A percentile compares a stretch with the other conserved stretches of the same genome.
Evolutionary conservation across 1,140 invertebrate species (phyloP).

Genomic region (Coboldia fuscipes): DNA sequence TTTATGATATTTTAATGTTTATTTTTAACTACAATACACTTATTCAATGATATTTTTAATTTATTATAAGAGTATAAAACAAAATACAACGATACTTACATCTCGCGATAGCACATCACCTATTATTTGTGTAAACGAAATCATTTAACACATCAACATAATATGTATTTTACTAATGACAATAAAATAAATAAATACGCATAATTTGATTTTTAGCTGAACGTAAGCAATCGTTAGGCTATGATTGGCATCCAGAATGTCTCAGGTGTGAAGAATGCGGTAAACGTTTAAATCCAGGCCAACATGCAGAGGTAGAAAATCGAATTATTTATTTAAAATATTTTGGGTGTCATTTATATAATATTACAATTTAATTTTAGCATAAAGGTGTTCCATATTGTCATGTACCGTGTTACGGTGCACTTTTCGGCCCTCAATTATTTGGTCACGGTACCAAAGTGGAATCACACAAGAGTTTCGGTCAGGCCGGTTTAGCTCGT

Average conservation of each 20-base stretch:
- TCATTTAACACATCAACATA: no score
- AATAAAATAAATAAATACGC: no score
- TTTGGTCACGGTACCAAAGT: constrained; percentile 73
- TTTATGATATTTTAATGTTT: no score
- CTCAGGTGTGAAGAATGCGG: constrained; percentile 76
- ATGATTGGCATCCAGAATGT: constrained; percentile 86
- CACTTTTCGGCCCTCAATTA: constrained; percentile 65
- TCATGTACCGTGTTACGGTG: constrained; percentile 75
- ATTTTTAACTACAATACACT: no score
- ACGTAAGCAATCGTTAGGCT: constrained; percentile 73
- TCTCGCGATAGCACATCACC: no score
- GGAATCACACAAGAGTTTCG: constrained; percentile 70
- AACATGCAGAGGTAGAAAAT: constrained; percentile 56
- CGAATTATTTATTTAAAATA: not conserved
- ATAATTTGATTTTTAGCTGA: constrained; percentile 63
- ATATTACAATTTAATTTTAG: constrained; percentile 23
- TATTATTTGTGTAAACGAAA: no score
- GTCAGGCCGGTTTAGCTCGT: constrained; percentile 32
- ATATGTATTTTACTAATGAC: no score
- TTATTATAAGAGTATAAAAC: no score
- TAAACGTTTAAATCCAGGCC: constrained; percentile 70
- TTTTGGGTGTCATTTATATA: not conserved
- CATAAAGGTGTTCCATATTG: constrained; percentile 83
- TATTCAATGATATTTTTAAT: no score
- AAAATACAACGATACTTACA: no score